Evolutionary conservation across 2,888 invertebrate species (phyloP).

Genomic region (Ophioninae sp.): DNA sequence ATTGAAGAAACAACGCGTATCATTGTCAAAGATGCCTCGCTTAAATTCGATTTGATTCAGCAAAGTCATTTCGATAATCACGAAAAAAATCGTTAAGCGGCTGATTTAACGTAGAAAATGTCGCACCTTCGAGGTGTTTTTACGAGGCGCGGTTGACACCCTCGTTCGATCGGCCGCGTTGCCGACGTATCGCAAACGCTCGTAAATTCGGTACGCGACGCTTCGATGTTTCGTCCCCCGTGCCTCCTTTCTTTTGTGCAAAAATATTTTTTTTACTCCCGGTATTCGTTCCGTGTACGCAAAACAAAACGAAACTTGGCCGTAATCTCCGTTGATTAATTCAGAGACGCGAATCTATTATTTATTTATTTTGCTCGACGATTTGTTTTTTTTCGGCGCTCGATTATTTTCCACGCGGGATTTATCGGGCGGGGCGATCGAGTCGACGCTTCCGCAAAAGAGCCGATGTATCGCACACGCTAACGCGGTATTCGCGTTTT

Average conservation of each 20-base stretch:
- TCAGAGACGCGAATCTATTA: constrained; percentile 23
- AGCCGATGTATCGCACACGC: constrained; percentile 11
- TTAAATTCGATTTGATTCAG: too few species aligned
- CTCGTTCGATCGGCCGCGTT: constrained; percentile 1
- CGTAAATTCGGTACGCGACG: not conserved
- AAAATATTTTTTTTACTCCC: constrained; percentile 22
- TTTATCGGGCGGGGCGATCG: constrained; percentile 58
- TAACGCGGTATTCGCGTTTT: constrained; percentile 45
- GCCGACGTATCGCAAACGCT: not conserved
- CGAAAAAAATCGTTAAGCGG: not conserved
- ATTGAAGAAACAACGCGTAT: too few species aligned
- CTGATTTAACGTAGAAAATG: not conserved
- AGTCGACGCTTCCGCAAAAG: constrained; percentile 3
- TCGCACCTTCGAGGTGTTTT: not conserved
- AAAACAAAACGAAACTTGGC: not conserved
- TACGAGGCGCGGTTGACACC: constrained; percentile 9
- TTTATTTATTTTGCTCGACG: too few species aligned
- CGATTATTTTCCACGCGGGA: constrained; percentile 28
- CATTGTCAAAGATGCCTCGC: too few species aligned
- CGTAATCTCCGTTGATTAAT: constrained; percentile 31
- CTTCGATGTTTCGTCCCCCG: not conserved
- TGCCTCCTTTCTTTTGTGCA: not conserved
- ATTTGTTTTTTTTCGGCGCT: too few species aligned
- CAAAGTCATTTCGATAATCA: too few species aligned
- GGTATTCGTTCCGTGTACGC: not conserved